Conservation (phyloP, 1,140 invertebrate genomes). For the Branchinecta lindahli region DNA sequence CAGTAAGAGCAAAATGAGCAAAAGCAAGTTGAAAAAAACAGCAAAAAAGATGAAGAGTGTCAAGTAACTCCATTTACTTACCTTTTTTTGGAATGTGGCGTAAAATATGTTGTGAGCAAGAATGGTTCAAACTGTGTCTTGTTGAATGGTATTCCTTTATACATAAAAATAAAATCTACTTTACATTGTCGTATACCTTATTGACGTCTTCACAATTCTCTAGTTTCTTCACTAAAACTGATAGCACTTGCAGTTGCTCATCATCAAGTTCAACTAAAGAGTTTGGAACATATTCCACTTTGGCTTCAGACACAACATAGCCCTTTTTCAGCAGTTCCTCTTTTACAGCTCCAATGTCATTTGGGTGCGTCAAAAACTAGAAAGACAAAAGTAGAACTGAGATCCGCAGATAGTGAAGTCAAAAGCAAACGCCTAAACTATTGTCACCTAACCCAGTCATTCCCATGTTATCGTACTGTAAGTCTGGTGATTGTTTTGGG, state of each 20-base stretch:
- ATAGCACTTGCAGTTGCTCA: background rate
- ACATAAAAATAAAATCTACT: background rate
- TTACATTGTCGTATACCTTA: slow-evolving; percentile 1
- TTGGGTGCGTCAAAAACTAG: background rate
- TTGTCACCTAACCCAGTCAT: too few relatives aligned
- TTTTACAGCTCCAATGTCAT: background rate
- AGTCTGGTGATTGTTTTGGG: too few relatives aligned
- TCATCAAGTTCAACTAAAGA: background rate
- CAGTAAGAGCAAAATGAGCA: background rate
- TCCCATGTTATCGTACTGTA: too few relatives aligned
- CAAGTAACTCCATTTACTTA: background rate
- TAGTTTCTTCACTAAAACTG: background rate
- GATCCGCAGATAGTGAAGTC: too few relatives aligned
- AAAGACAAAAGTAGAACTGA: background rate
- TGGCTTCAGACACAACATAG: background rate
- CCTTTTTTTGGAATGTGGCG: too few relatives aligned
- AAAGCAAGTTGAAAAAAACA: background rate
- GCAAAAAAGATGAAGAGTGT: background rate
- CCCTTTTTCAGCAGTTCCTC: background rate
- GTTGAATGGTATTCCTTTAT: too few relatives aligned
- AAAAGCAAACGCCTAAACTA: too few relatives aligned
- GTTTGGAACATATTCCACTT: background rate
- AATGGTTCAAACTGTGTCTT: too few relatives aligned
- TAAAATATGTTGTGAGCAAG: too few relatives aligned
- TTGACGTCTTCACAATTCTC: background rate